Conservation (phyloP, 2,113 vertebrate genomes). For the Lamprotornis superbus region DNA sequence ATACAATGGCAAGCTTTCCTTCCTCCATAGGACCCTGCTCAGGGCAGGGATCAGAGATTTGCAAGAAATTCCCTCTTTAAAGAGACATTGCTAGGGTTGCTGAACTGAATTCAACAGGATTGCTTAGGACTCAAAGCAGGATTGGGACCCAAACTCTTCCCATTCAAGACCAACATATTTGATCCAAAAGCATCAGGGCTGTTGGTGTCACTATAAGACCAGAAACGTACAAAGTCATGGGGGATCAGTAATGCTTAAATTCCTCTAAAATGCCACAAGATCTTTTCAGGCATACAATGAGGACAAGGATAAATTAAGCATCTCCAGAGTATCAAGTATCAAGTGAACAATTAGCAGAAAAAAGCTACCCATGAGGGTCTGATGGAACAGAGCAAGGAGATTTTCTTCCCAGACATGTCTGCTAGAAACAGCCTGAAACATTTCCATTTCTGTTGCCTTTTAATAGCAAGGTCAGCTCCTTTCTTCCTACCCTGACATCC, state of each 20-base stretch:
- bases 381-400: not conserved
- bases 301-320: not conserved
- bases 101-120: not conserved
- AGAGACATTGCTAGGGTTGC: not conserved
- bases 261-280: not conserved
- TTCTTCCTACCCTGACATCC: constrained; percentile 25
- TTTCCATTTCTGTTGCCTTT: constrained; percentile 32
- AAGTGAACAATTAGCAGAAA: not conserved
- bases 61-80: not conserved
- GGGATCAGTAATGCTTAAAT: not conserved
- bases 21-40: not conserved
- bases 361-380: not conserved
- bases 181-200: not conserved
- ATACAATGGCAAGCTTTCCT: not conserved
- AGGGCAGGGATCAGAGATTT: not conserved
- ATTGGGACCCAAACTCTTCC: not conserved
- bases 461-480: constrained; percentile 30
- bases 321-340: not conserved
- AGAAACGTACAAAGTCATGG: rapidly evolving
- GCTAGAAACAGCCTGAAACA: constrained; percentile 9
- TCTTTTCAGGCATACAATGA: not conserved
- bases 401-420: not conserved
- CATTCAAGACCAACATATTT: not conserved
- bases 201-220: not conserved
- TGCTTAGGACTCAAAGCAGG: not conserved